These are phyloP conservation scores for Meriones unguiculatus DNA, from an alignment of 2,113 vertebrate genomes.

Conservation along the genomic window DNA sequence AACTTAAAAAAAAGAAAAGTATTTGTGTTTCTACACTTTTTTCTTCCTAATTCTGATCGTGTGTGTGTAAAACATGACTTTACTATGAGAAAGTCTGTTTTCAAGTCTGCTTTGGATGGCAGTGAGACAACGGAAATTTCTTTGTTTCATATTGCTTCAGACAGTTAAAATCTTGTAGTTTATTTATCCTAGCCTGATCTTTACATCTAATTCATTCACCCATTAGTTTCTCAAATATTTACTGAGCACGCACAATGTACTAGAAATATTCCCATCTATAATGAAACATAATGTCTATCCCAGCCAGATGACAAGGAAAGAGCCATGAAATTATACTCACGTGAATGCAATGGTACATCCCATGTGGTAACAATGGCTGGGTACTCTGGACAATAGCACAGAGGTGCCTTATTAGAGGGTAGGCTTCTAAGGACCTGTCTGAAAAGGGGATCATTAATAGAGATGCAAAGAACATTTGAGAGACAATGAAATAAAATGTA, in stretches of 20 bases:
- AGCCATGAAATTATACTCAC: slow-evolving; percentile 31
- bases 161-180: neutral
- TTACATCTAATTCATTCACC: slow-evolving; percentile 46
- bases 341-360: neutral
- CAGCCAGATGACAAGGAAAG: slow-evolving; percentile 5
- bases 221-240: slow-evolving; percentile 48
- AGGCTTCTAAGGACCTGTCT: neutral
- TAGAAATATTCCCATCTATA: neutral
- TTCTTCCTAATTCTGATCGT: neutral
- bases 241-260: neutral
- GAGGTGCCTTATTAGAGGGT: neutral
- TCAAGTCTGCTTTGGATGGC: neutral
- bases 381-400: neutral
- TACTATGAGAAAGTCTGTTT: neutral
- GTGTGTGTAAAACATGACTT: neutral
- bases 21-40: neutral
- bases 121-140: neutral
- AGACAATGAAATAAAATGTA: neutral
- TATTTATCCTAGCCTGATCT: slow-evolving; percentile 13
- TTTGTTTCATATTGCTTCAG: neutral
- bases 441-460: slow-evolving; percentile 21
- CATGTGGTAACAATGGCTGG: neutral
- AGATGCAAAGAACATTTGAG: neutral
- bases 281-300: neutral
- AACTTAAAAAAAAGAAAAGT: neutral